Evolutionary conservation across 35 echinoderm and acorn worm species (phyloP).

Genomic region (Stichopus chloronotus): DNA sequence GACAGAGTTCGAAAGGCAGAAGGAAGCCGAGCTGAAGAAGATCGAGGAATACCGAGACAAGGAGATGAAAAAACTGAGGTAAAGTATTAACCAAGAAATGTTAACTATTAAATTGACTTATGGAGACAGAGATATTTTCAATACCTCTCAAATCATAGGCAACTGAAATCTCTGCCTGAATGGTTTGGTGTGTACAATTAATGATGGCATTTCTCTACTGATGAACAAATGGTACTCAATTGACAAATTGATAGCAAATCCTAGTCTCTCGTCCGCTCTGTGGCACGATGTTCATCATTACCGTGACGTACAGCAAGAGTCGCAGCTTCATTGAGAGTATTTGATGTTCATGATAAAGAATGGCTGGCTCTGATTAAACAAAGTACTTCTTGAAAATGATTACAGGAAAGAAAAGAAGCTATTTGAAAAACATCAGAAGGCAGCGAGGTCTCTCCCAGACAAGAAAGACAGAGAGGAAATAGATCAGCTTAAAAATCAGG

Average conservation of each 20-base stretch:
- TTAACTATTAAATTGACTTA: neutral
- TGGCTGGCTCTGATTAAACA: too few relatives aligned
- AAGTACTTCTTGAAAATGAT: too few relatives aligned
- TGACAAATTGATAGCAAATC: too few relatives aligned
- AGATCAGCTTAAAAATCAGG: conserved; percentile 81
- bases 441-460: conserved; percentile 77
- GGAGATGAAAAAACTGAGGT: conserved; percentile 93
- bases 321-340: too few relatives aligned
- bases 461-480: conserved; percentile 93
- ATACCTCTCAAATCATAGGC: neutral
- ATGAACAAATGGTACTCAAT: too few relatives aligned
- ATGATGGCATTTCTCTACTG: too few relatives aligned
- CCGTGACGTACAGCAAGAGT: too few relatives aligned
- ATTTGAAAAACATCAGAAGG: conserved; percentile 96
- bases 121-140: neutral
- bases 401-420: conserved; percentile 88
- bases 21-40: conserved; percentile 77
- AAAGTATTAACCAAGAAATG: neutral
- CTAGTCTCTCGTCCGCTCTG: too few relatives aligned
- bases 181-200: too few relatives aligned
- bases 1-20: conserved; percentile 84
- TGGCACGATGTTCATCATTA: too few relatives aligned
- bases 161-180: neutral
- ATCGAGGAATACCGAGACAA: conserved; percentile 79
- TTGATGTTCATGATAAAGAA: too few relatives aligned